Base-by-base conservation (phyloP, 1,140 invertebrate genomes). In the Caerostris darwini region DNA sequence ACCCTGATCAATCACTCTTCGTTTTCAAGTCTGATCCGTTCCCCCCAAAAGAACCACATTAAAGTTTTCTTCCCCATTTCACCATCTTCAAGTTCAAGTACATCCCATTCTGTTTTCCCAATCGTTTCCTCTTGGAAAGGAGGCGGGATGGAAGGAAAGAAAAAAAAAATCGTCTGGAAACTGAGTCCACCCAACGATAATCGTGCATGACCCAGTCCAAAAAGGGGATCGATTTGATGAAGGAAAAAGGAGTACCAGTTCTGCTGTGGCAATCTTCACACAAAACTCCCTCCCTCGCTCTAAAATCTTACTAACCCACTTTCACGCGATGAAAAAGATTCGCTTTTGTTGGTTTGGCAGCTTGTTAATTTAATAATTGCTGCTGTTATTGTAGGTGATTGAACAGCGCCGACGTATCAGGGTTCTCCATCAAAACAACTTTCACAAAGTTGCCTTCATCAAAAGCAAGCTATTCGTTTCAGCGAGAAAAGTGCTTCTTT, bases 161-260 rank as follows among this genome's bases (percentile, higher is more conserved):
- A 61, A 61, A 61, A 12, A 50, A 81, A 81, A 81, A 17, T 34
- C 17, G 71, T 54, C 71, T 17, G 82, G 82, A 34, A 14, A 59
- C 57, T 85, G 19, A 5, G 57, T 85, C 82, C 82, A 57, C 54
- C n/a, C 56, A 58, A 12, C 34, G 82, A 85, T 85, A 85, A 85
- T 85, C 82, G 82, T 59, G 82, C 82, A 59, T 85, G 82, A 85
- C 82, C 82, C 58, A 83, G 81, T 83, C 81, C 81, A 85, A 85
- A 85, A 58, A 50, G 34, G 19, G 54, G 82, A 85, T 85, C 82
- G 82, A 85, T 85, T 7, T 34, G 7, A 81, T 19, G 4, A 81
- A 19, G 69, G 56, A 17, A 14, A 58, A 58, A n/a, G 56, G 82
- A 77, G 12, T 34, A 7, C 34, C 34, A 34, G 34, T 34, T 34